These are phyloP conservation scores for Daubentonia madagascariensis DNA, from an alignment of 2,113 vertebrate species.

Conservation along the genomic window DNA sequence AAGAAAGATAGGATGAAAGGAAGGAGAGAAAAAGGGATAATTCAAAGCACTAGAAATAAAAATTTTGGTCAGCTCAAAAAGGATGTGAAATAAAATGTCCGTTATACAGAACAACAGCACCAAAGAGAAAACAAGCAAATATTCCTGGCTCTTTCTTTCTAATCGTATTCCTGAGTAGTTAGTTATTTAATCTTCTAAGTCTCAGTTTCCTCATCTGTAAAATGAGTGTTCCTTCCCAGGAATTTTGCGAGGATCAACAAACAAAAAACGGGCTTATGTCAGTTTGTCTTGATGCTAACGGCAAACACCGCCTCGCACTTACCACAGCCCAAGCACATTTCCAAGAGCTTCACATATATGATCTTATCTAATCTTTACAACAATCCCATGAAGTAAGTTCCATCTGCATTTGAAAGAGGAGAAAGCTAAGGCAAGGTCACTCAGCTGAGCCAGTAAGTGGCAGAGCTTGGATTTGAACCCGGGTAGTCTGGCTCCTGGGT, in stretches of 20 bases:
- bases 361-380: neutral
- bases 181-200: neutral
- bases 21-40: neutral
- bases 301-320: neutral
- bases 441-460: neutral
- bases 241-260: neutral
- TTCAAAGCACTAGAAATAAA: neutral
- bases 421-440: neutral
- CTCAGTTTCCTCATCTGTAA: neutral
- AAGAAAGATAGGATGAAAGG: neutral
- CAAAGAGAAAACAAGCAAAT: neutral
- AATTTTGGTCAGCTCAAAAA: neutral
- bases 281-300: neutral
- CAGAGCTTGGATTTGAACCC: neutral
- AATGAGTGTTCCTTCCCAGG: neutral
- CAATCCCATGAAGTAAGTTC: no score
- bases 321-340: neutral
- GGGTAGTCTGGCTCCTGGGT: neutral
- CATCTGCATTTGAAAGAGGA: neutral
- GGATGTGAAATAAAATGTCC: neutral
- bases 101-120: no score
- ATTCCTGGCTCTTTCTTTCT: neutral
- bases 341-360: neutral
- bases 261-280: neutral
- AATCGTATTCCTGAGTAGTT: rapidly evolving